phyloP scores from a whole-genome alignment of 1,140 invertebrate genomes.

The Calephelis nemesis region DNA sequence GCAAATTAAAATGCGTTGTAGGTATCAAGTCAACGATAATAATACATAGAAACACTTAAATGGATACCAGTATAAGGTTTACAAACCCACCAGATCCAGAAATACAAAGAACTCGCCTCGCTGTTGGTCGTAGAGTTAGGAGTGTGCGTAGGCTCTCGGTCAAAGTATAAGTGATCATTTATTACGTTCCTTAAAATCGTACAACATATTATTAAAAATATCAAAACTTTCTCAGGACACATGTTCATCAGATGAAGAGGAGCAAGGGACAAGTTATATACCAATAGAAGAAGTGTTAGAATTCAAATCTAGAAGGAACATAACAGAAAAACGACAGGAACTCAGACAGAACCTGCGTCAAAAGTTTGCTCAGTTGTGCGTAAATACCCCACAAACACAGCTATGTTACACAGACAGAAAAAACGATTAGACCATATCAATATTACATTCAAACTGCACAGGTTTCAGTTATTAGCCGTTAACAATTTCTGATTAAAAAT shows the following conservation, averaged over 20 bases:
- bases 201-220: slow-evolving; percentile 6
- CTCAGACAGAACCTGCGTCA: slow-evolving; percentile 89
- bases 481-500: slow-evolving; percentile 5
- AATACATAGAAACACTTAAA: too few relatives aligned
- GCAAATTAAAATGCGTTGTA: too few relatives aligned
- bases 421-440: slow-evolving; percentile 41
- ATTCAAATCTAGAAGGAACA: slow-evolving; percentile 88
- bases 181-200: too few relatives aligned
- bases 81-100: too few relatives aligned
- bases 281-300: slow-evolving; percentile 91
- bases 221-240: slow-evolving; percentile 50
- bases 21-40: too few relatives aligned
- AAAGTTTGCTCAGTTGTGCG: slow-evolving; percentile 89
- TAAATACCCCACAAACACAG: slow-evolving; percentile 68
- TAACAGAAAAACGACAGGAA: slow-evolving; percentile 89
- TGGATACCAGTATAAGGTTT: too few relatives aligned
- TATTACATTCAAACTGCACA: slow-evolving; percentile 59
- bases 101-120: too few relatives aligned
- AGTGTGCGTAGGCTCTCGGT: too few relatives aligned
- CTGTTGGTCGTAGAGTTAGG: too few relatives aligned
- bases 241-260: slow-evolving; percentile 88
- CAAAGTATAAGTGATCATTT: too few relatives aligned
- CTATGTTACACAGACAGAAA: slow-evolving; percentile 45
- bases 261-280: slow-evolving; percentile 88
- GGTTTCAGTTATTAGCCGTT: slow-evolving; percentile 20